Conservation (phyloP, 2,888 invertebrate genomes). For the Mellilla xanthometata region DNA sequence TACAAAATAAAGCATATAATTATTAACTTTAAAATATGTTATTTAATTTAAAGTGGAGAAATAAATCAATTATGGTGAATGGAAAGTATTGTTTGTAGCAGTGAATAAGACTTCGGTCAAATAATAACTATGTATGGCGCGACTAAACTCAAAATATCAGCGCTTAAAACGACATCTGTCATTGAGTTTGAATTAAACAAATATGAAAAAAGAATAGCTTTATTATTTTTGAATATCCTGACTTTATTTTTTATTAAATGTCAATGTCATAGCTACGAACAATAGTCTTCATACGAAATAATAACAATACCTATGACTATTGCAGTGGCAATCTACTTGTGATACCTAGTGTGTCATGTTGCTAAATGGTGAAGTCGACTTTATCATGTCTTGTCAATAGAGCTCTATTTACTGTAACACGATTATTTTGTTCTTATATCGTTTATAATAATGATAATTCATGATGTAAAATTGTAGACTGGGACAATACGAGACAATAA, state of each 20-base stretch:
- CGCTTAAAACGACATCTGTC: too few relatives aligned
- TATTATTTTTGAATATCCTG: background rate
- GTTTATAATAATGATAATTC: too few relatives aligned
- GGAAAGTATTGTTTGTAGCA: constrained; percentile 35
- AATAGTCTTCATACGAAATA: constrained; percentile 23
- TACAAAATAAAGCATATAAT: constrained; percentile 77
- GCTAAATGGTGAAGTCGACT: constrained; percentile 48
- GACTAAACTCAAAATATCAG: too few relatives aligned
- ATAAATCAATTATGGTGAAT: constrained; percentile 46
- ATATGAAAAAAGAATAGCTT: too few relatives aligned
- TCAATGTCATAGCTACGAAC: constrained; percentile 31
- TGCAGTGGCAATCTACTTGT: constrained; percentile 64
- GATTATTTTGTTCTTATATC: too few relatives aligned
- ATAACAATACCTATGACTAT: constrained; percentile 57
- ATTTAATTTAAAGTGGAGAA: constrained; percentile 52
- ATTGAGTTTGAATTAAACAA: too few relatives aligned
- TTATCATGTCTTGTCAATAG: constrained; percentile 11
- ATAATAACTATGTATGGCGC: too few relatives aligned
- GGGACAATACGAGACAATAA: too few relatives aligned
- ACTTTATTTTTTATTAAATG: too few relatives aligned
- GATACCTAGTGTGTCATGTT: constrained; percentile 57
- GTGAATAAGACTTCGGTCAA: constrained; percentile 11
- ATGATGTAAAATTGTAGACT: too few relatives aligned
- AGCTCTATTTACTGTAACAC: constrained; percentile 7
- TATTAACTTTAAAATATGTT: constrained; percentile 46